A percentile compares a stretch with the other conserved stretches of the same genome.
Evolutionary conservation across 2,888 invertebrate species (phyloP).

Genomic region (Steromphala cineraria): DNA sequence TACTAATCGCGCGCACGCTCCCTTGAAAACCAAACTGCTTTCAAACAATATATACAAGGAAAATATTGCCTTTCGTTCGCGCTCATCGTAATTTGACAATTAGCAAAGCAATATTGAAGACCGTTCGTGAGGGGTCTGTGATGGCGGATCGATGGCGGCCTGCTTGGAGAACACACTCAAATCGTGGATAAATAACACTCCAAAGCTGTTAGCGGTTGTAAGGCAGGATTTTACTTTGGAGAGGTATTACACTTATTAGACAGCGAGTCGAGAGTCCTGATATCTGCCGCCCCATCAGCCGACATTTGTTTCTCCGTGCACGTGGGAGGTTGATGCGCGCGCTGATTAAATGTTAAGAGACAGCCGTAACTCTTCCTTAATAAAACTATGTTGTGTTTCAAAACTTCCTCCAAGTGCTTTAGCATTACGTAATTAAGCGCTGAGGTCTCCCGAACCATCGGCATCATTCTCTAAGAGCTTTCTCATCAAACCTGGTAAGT

Average conservation of each 20-base stretch:
- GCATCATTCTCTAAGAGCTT: not conserved
- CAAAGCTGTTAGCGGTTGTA: conserved; percentile 4
- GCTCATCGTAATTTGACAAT: conserved; percentile 23
- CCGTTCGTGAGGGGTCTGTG: not conserved
- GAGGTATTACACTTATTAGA: conserved; percentile 24
- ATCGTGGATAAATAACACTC: conserved; percentile 21
- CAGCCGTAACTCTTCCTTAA: not conserved
- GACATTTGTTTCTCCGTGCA: not conserved
- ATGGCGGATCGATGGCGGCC: conserved; percentile 15
- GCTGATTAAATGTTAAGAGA: not conserved
- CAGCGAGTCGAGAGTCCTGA: not conserved
- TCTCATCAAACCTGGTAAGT: conserved; percentile 1
- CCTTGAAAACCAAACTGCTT: conserved; percentile 19
- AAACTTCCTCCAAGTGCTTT: conserved; percentile 15
- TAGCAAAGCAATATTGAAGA: conserved; percentile 22
- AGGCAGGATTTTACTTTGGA: conserved; percentile 19
- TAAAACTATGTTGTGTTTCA: conserved; percentile 15
- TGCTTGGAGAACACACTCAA: not conserved
- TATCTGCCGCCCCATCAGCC: not conserved
- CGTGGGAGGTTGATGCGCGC: not conserved
- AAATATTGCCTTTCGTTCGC: conserved; percentile 14
- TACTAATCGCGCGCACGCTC: conserved; percentile 21
- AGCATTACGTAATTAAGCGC: conserved; percentile 1
- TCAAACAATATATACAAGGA: conserved; percentile 21
- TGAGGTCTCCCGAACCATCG: not conserved